Conservation (phyloP, 2,888 invertebrate genomes). For the Drosophila robusta region DNA sequence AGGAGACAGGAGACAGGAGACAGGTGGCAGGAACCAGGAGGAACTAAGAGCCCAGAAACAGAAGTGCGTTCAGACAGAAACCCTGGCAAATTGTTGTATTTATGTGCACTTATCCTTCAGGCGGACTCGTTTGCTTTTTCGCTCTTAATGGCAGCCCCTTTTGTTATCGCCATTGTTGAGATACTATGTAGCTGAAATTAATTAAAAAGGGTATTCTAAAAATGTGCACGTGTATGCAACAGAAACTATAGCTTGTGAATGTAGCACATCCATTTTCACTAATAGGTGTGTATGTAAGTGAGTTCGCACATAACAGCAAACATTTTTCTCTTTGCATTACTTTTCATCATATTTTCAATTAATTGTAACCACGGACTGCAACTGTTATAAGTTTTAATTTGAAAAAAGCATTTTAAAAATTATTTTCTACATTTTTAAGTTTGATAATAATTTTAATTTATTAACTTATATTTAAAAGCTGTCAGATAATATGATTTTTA, state of each 20-base stretch:
- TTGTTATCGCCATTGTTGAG: slow-evolving; percentile 44
- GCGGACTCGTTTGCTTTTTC: slow-evolving; percentile 59
- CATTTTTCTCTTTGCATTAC: too few relatives aligned
- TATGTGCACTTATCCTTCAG: slow-evolving; percentile 64
- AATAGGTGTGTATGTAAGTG: too few relatives aligned
- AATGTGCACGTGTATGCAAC: background rate
- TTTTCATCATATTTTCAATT: too few relatives aligned
- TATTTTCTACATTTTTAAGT: too few relatives aligned
- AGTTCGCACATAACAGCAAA: too few relatives aligned
- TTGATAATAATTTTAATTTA: too few relatives aligned
- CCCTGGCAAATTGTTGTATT: slow-evolving; percentile 57
- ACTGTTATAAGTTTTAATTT: too few relatives aligned
- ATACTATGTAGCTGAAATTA: slow-evolving; percentile 18
- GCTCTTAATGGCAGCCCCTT: slow-evolving; percentile 66
- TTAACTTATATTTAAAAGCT: too few relatives aligned
- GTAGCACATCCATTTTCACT: too few relatives aligned
- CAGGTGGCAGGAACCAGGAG: background rate
- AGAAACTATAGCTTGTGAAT: background rate
- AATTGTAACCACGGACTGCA: too few relatives aligned
- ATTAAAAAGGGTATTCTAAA: slow-evolving; percentile 1
- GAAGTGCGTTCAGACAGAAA: slow-evolving; percentile 28
- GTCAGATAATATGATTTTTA: too few relatives aligned
- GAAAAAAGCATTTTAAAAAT: too few relatives aligned
- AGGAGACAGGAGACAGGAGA: background rate
- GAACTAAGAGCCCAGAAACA: slow-evolving; percentile 8